Percentiles rank a stretch among this genome's conserved stretches.
These are phyloP conservation scores for Ameiurus melas DNA, from an alignment of 2,113 vertebrate species.

Conservation along the genomic window DNA sequence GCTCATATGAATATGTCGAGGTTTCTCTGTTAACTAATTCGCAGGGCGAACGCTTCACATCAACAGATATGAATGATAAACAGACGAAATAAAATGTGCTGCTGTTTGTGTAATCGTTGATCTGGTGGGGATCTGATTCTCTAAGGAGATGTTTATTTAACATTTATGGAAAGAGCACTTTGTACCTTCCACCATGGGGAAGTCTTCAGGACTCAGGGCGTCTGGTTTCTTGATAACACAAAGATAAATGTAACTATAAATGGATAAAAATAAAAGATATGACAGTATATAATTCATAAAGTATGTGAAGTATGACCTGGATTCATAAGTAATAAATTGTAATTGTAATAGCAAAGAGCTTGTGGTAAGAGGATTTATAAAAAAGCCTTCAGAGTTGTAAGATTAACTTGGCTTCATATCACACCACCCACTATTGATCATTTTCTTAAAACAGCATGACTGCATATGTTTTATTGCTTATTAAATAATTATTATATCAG, in stretches of 20 bases:
- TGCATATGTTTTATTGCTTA: neutral
- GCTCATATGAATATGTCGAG: neutral
- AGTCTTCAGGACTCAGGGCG: neutral
- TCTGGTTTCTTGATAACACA: neutral
- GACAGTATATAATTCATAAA: neutral
- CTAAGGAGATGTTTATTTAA: neutral
- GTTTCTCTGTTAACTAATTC: neutral
- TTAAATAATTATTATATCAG: neutral
- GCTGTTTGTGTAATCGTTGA: neutral
- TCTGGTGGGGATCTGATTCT: neutral
- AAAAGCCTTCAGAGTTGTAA: neutral
- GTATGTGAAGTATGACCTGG: neutral
- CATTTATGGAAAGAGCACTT: neutral
- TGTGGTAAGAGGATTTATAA: neutral
- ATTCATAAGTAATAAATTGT: neutral
- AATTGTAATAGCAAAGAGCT: neutral
- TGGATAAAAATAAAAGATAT: neutral
- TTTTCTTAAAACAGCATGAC: neutral
- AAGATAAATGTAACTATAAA: neutral
- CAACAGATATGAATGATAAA: neutral
- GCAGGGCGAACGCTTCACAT: neutral
- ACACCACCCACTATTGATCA: neutral
- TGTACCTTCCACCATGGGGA: neutral
- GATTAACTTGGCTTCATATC: neutral
- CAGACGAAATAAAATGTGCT: neutral